Base-by-base conservation (phyloP, 2,888 invertebrate genomes). In the Eupithecia insigniata region DNA sequence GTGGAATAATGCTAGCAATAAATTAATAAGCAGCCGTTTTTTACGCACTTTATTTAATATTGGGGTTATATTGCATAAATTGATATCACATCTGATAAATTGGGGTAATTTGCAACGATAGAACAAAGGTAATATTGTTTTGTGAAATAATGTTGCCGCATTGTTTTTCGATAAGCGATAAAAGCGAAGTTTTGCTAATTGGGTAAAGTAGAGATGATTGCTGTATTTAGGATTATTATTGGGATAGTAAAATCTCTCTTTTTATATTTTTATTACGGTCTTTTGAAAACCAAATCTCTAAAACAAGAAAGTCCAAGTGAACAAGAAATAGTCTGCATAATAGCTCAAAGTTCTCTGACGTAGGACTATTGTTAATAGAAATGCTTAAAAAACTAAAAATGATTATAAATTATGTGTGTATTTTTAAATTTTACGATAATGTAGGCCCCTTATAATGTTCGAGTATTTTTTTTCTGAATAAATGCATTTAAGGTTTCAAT, bases 1-100 rank as follows among this genome's bases (percentile, higher is more conserved):
- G n/a, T 51, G n/a, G 8, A 51, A 69, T 69, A 66, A 69, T 69
- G 51, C 66, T 51, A 66, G 69, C 66, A n/a, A 68, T 72, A 68
- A 72, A 72, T 66, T 66, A 66, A 69, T 55, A 69, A 66, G 61
- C 72, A 72, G 30, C 61, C 14, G 69, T 66, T 69, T 61, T 69
- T 62, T 69, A 46, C 55, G 18, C 66, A 51, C 46, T 60, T 60
- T 18, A 65, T 71, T 67, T 65, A 71, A 71, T 71, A 71, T 67
- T 36, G 64, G 28, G 43, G 64, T 32, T 30, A 60, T 60, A 69
- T 46, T 34, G 66, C 26, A 6, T 18, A 7, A 61, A 61, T 58
- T 58, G 26, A 58, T 30, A 58, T 58, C 16, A 26, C 43, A 18
- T 43, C 5, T 43, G 18, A 43, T 43, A 43, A 43, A 43, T 43